Conservation (phyloP, 1,140 invertebrate species). For the Gyrodactylus salaris region DNA sequence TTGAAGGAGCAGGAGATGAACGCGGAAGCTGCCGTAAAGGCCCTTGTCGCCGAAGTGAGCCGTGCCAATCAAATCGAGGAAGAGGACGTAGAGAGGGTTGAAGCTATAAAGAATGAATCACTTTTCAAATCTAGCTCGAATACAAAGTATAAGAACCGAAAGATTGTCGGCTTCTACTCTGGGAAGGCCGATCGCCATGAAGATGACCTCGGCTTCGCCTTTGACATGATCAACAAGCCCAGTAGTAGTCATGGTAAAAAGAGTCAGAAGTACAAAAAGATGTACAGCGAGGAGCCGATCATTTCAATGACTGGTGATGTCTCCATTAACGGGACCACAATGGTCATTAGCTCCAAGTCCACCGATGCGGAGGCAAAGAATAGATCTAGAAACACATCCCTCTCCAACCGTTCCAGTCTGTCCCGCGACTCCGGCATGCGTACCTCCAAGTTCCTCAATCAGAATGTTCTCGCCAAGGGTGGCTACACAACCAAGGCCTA, state of each 20-base stretch:
- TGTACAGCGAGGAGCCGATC: background rate
- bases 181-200: background rate
- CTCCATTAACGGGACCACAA: background rate
- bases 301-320: background rate
- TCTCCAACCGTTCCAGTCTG: background rate
- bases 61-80: background rate
- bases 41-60: background rate
- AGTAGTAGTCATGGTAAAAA: background rate
- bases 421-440: background rate
- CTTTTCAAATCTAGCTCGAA: background rate
- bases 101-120: too few relatives aligned
- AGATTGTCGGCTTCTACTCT: background rate
- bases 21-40: background rate
- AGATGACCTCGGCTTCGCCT: background rate
- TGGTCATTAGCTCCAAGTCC: background rate
- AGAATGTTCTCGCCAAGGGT: background rate
- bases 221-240: background rate
- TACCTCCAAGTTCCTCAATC: background rate
- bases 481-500: background rate
- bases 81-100: too few relatives aligned
- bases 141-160: background rate
- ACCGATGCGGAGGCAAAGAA: background rate
- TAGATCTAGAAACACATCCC: background rate
- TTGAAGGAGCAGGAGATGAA: too few relatives aligned
- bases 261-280: background rate